Evolutionary conservation across 2,888 invertebrate species (phyloP).

Genomic region (Alcis repandata): DNA sequence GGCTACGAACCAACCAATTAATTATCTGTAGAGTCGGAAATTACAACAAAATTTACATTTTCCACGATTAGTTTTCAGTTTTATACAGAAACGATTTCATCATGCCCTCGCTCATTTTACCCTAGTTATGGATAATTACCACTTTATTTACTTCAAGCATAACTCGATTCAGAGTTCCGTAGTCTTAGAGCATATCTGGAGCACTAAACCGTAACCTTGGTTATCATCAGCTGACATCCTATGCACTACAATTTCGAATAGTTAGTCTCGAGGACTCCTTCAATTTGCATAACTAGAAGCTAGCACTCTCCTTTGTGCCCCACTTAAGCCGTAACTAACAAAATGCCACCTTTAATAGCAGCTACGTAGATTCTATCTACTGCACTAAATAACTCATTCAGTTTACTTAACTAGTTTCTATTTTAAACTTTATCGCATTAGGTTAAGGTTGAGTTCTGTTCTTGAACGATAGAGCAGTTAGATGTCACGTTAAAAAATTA

Average conservation of each 20-base stretch:
- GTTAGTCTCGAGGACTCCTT: slow-evolving; percentile 17
- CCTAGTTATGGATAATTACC: no score
- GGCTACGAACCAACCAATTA: no score
- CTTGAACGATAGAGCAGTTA: slow-evolving; percentile 3
- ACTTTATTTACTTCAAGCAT: no score
- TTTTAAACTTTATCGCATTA: slow-evolving; percentile 4
- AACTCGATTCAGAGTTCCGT: no score
- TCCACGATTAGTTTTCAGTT: no score
- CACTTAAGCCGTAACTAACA: slow-evolving; percentile 52
- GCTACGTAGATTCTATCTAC: slow-evolving; percentile 46
- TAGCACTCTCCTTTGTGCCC: slow-evolving; percentile 52
- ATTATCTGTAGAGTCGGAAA: no score
- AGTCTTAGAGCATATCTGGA: not conserved
- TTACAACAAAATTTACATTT: no score
- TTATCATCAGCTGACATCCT: slow-evolving; percentile 1
- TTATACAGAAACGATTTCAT: no score
- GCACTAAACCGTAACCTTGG: slow-evolving; percentile 8
- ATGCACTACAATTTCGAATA: slow-evolving; percentile 13
- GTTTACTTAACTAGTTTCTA: slow-evolving; percentile 20
- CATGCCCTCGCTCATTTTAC: no score
- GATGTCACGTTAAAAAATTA: slow-evolving; percentile 33
- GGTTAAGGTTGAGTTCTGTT: slow-evolving; percentile 18
- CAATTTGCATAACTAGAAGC: slow-evolving; percentile 34
- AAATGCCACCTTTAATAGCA: slow-evolving; percentile 45
- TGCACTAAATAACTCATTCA: slow-evolving; percentile 53